Evolutionary conservation across 1,140 invertebrate species (phyloP).

Genomic region (Reticulitermes speratus): DNA sequence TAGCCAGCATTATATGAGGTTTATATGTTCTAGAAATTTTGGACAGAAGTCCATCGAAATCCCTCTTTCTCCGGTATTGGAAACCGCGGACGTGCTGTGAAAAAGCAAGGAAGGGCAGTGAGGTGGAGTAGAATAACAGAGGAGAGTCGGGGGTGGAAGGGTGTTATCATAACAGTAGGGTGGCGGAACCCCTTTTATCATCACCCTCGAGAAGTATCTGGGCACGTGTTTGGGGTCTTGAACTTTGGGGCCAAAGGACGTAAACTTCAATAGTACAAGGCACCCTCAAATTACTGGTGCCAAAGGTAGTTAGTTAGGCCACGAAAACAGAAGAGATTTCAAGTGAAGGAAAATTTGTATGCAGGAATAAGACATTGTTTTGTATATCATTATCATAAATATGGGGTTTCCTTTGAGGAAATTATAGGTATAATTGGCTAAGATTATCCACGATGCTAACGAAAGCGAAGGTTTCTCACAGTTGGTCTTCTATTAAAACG

Average conservation of each 20-base stretch:
- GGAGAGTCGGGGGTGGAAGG: neutral
- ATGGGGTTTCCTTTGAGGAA: no score
- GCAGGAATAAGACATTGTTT: no score
- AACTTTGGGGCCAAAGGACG: neutral
- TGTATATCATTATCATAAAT: no score
- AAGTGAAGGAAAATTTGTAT: no score
- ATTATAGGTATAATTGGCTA: no score
- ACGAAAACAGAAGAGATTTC: no score
- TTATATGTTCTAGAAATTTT: conserved; percentile 15
- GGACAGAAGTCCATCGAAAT: conserved; percentile 10
- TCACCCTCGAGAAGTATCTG: neutral
- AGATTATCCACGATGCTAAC: no score
- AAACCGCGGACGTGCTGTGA: neutral
- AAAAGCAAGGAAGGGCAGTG: neutral
- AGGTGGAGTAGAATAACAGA: neutral
- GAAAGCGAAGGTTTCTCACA: no score
- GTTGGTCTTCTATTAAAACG: no score
- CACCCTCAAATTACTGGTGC: no score
- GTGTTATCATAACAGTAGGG: neutral
- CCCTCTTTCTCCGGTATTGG: neutral
- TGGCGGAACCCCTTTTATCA: neutral
- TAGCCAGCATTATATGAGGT: neutral
- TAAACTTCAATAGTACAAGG: neutral
- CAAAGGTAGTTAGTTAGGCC: no score
- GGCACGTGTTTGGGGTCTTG: neutral